Evolutionary conservation across 2,888 invertebrate genomes (phyloP).

Genomic region (Steinernema hermaphroditum): DNA sequence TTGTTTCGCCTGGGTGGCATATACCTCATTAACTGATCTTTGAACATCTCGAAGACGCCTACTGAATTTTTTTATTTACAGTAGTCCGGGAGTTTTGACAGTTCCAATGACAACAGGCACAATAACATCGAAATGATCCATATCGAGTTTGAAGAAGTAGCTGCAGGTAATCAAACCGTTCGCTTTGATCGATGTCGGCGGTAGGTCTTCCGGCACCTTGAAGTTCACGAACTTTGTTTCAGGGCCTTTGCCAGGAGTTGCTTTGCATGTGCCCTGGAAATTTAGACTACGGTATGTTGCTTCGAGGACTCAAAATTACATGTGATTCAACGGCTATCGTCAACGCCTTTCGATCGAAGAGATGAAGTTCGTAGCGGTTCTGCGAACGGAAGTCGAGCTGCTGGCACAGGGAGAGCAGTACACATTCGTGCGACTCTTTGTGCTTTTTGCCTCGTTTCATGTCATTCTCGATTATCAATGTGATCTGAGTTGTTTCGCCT

Average conservation of each 20-base stretch:
- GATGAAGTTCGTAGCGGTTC: conserved; percentile 45
- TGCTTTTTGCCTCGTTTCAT: conserved; percentile 44
- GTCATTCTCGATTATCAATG: conserved; percentile 52
- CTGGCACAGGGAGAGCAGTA: conserved; percentile 57
- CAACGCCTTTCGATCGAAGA: conserved; percentile 54
- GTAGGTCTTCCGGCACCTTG: conserved; percentile 54
- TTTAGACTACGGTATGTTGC: background rate
- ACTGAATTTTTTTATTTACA: conserved; percentile 2
- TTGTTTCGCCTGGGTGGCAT: too few relatives aligned
- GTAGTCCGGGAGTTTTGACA: conserved; percentile 48
- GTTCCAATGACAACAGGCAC: conserved; percentile 62
- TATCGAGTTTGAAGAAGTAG: conserved; percentile 63
- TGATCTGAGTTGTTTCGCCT: conserved; percentile 46
- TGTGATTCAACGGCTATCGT: conserved; percentile 61
- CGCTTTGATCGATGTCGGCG: conserved; percentile 59
- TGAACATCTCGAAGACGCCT: too few relatives aligned
- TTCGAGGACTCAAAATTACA: conserved; percentile 39
- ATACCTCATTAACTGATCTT: too few relatives aligned
- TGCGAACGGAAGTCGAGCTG: conserved; percentile 59
- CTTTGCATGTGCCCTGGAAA: conserved; percentile 61
- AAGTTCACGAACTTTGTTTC: conserved; percentile 61
- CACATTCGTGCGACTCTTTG: conserved; percentile 57
- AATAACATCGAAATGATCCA: conserved; percentile 63
- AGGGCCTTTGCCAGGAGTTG: conserved; percentile 53
- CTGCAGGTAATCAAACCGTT: conserved; percentile 60